Base-by-base conservation (phyloP, 2,113 vertebrate genomes). In the Sphaerodactylus townsendi region DNA sequence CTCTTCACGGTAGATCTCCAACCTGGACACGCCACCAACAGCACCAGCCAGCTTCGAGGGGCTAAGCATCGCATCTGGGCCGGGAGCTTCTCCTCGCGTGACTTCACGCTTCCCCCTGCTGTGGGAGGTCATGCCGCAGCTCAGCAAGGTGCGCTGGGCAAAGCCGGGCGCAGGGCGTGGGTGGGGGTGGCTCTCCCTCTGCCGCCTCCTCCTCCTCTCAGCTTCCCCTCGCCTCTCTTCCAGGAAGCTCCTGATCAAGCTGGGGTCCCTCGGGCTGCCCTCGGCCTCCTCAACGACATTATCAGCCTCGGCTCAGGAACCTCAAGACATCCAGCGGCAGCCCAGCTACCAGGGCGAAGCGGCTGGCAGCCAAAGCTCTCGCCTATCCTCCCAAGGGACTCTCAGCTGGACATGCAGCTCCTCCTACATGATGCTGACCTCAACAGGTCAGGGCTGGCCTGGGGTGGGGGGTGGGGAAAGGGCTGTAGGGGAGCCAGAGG, bases 1-100 rank as follows among this genome's bases (percentile, higher is more conserved):
- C 96, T 99, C 25, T 98, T n/a, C n/a, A 98, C 0, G 98, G n/a
- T n/a, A 99, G 95, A 99, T 99, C 95, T 99, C 98, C 95, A 99
- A 99, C 96, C 92, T 99, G 90, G 98, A 99, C 95, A 98, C 98
- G 0, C 96, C 75, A 99, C 97, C 95, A 99, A 98, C 77, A 98
- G 98, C 71, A 99, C 96, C 56, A 98, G n/a, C n/a, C n/a, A n/a
- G 97, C 94, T 99, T 99, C 2, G 98, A 99, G 95, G n/a, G 98
- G 98, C 91, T 99, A 99, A n/a, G n/a, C 96, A 98, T 99, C 6
- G 98, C n/a, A 99, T 95, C 94, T 99, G 91, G 98, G 98, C 94
- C 95, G 98, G 1, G 98, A 99, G 96, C 97, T 99, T n/a, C 85
- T 99, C 98, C 66, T 97, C 98, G n/a, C n/a, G n/a, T n/a, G n/a